Evolutionary conservation across 2,888 invertebrate species (phyloP), one percentile per base, ranked within the genome.

Genomic region (Liopterus haemorrhoidalis): DNA sequence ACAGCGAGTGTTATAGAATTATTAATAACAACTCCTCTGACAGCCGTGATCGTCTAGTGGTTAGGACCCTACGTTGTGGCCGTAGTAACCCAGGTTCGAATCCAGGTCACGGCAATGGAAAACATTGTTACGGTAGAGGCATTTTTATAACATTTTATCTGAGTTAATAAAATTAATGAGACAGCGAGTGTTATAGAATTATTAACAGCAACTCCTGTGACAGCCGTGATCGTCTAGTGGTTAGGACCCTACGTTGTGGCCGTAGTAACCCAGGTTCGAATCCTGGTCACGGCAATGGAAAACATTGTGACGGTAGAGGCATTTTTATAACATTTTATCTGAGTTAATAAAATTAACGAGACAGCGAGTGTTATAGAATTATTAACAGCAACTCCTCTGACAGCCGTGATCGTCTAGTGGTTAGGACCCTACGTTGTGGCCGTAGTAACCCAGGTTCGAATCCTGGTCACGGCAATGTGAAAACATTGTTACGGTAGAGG

Each of bases 221-320:
- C n/a, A 74, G 78, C 78, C 78, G 78, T 78, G 77, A 78, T 78
- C 77, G 77, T 79, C 76, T 78, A 78, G 79, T 79, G 78, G 78
- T 78, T 78, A 78, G 79, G 77, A 79, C 78, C 74, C 77, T 76
- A 77, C 79, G 79, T 80, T 80, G 79, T 80, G 79, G 79, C 79
- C 79, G 79, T 78, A 78, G 78, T 78, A 80, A 80, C 79, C 79
- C 79, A 79, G 79, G 79, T 80, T 80, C 79, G 79, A 79, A 78
- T 80, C 79, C 78, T 77, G 76, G 77, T 77, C 76, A 76, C 76
- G 77, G 76, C 77, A 78, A 69, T 70, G 67, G n/a, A n/a, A n/a
- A n/a, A n/a, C n/a, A n/a, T n/a, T n/a, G n/a, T n/a, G n/a, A n/a
- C n/a, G n/a, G n/a, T n/a, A n/a, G n/a, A n/a, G n/a, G n/a, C n/a